Evolutionary conservation across 2,797 vertebrate species (phyloP).

Genomic region (Myotis findleyi): DNA sequence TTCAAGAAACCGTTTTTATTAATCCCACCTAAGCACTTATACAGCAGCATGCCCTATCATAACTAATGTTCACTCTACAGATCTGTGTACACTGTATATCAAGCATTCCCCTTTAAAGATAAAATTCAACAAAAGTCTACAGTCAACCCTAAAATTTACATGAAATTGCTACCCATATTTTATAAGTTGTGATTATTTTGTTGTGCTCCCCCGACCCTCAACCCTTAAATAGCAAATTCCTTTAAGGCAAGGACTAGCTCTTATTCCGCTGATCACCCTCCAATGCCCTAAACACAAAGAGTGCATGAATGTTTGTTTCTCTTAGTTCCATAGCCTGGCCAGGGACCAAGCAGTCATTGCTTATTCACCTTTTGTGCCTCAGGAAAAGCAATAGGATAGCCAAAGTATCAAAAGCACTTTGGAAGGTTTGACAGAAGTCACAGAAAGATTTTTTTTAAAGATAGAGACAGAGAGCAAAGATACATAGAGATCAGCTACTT

Average conservation of each 20-base stretch:
- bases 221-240: neutral
- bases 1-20: conserved; percentile 67
- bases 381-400: conserved; percentile 36
- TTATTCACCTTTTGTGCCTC: conserved; percentile 26
- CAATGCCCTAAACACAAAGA: conserved; percentile 41
- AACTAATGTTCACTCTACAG: neutral
- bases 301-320: conserved; percentile 46
- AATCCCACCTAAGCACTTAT: conserved; percentile 63
- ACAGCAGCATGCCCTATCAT: neutral
- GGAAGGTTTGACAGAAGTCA: conserved; percentile 38
- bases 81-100: neutral
- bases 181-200: conserved; percentile 29
- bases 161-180: conserved; percentile 45
- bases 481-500: conserved; percentile 41
- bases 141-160: conserved; percentile 48
- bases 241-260: conserved; percentile 14
- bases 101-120: conserved; percentile 7
- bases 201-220: neutral
- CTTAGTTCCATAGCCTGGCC: neutral
- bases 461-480: conserved; percentile 35
- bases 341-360: neutral
- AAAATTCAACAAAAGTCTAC: conserved; percentile 29
- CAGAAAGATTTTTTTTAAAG: neutral
- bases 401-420: conserved; percentile 56
- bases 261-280: conserved; percentile 41